Conservation (phyloP, 2,797 vertebrate genomes). For the Muscicapa comitata region DNA sequence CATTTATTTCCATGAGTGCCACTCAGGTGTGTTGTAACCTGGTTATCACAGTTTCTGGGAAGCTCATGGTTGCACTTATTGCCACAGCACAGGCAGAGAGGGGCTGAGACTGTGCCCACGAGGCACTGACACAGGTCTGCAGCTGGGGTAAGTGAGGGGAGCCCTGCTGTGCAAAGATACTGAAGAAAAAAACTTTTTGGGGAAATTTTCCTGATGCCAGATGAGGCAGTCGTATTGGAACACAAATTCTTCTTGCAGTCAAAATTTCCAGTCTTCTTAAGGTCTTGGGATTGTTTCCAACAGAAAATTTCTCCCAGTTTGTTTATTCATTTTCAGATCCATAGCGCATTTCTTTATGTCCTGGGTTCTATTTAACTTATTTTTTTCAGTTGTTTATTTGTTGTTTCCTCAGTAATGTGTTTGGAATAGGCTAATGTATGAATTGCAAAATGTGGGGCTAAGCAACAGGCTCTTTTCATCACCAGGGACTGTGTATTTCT, state of each 20-base stretch:
- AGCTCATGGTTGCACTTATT: neutral
- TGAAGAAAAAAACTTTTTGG: neutral
- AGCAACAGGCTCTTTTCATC: neutral
- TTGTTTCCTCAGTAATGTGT: neutral
- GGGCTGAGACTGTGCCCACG: neutral
- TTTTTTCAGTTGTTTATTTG: neutral
- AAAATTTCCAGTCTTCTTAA: neutral
- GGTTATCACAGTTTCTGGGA: neutral
- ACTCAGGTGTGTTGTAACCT: neutral
- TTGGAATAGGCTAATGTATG: neutral
- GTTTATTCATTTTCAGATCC: neutral
- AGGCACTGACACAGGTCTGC: rapidly evolving
- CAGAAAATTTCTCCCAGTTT: neutral
- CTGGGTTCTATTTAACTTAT: neutral
- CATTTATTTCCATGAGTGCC: neutral
- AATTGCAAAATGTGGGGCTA: neutral
- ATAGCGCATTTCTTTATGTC: neutral
- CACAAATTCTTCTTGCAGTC: neutral
- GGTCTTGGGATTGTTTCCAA: neutral
- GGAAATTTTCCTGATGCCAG: neutral
- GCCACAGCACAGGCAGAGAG: neutral
- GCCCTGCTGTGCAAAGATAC: neutral
- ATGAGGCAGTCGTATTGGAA: neutral
- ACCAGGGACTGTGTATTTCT: neutral
- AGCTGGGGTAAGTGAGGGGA: rapidly evolving